phyloP scores from a whole-genome alignment of 2,113 vertebrate species.

The Miniopterus natalensis region DNA sequence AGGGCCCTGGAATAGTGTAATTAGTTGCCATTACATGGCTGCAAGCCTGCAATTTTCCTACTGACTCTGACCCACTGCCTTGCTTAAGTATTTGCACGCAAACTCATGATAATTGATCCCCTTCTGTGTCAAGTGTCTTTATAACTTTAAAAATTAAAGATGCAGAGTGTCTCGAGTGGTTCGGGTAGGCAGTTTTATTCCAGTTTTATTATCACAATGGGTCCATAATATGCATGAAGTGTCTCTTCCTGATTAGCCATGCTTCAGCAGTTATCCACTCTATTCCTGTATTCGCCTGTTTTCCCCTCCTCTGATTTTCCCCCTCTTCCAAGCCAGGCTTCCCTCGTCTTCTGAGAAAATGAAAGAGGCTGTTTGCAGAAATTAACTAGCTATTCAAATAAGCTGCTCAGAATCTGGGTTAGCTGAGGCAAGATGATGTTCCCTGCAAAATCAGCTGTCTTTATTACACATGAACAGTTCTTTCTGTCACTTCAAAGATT shows the following conservation, averaged over 20 bases:
- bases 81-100: constrained; percentile 94
- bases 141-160: constrained; percentile 97
- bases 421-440: constrained; percentile 46
- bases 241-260: constrained; percentile 95
- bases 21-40: constrained; percentile 86
- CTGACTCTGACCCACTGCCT: constrained; percentile 85
- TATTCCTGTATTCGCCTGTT: constrained; percentile 83
- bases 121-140: constrained; percentile 94
- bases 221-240: constrained; percentile 95
- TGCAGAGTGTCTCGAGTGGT: constrained; percentile 89
- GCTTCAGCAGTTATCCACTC: constrained; percentile 87
- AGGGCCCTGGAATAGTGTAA: constrained; percentile 87
- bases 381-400: constrained; percentile 72
- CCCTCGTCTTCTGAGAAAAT: constrained; percentile 83
- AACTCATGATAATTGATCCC: constrained; percentile 93
- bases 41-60: constrained; percentile 89
- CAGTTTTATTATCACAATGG: constrained; percentile 94
- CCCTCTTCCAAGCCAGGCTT: constrained; percentile 21
- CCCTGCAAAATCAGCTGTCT: constrained; percentile 14
- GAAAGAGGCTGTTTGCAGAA: constrained; percentile 78
- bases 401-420: constrained; percentile 62
- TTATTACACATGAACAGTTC: constrained; percentile 33
- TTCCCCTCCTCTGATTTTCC: neutral
- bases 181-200: constrained; percentile 92
- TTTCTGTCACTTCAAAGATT: neutral